These are phyloP conservation scores for Styela clava DNA, from an alignment of 23 tunicate species.

Conservation along the genomic window DNA sequence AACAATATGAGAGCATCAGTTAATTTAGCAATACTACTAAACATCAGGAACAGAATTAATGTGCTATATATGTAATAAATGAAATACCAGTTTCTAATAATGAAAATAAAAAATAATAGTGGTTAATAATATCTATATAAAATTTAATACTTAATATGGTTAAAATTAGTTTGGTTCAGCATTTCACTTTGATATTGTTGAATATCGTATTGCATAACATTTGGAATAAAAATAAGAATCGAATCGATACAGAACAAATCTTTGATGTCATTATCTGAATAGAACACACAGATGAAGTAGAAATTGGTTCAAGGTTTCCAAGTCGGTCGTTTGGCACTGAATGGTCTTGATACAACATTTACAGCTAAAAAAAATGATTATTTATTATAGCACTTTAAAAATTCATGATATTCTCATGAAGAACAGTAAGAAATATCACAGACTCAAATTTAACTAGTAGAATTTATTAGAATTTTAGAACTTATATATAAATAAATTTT, in stretches of 20 bases:
- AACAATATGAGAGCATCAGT: no score
- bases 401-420: not conserved
- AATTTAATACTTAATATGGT: no score
- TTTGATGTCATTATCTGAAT: no score
- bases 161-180: not conserved
- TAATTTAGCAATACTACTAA: no score
- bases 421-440: not conserved
- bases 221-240: no score
- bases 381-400: no score
- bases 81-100: no score
- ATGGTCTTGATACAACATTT: conserved; percentile 8
- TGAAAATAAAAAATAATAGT: no score
- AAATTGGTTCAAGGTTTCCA: conserved; percentile 6
- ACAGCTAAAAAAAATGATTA: not conserved
- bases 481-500: not conserved
- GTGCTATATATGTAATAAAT: no score
- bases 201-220: not conserved
- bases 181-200: not conserved
- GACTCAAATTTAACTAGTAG: not conserved
- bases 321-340: conserved; percentile 20
- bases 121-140: not conserved
- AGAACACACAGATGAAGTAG: not conserved
- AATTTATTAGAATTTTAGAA: not conserved
- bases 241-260: no score
- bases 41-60: no score